phyloP scores from a whole-genome alignment of 2,797 vertebrate species.

The Decapterus maruadsi region DNA sequence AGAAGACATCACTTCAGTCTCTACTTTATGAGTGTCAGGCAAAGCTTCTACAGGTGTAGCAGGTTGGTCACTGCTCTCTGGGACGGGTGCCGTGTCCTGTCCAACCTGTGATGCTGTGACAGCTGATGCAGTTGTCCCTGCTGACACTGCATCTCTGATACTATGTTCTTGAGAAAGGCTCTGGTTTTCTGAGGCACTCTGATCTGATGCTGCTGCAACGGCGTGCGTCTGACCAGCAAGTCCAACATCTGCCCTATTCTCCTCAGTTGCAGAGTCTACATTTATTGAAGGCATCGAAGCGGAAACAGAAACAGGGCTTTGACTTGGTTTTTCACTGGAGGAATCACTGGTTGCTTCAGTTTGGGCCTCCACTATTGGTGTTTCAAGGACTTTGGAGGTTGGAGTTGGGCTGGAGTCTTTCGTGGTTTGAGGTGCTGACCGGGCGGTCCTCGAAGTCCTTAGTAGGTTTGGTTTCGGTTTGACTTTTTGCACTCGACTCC shows the following conservation, averaged over 20 bases:
- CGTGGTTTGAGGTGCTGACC: conserved; percentile 26
- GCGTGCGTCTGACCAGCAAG: background rate
- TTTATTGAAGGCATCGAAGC: background rate
- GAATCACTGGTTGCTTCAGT: background rate
- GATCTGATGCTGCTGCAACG: conserved; percentile 5
- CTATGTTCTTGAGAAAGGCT: conserved; percentile 51
- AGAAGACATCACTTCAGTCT: background rate
- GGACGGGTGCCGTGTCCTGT: background rate
- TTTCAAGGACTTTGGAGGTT: background rate
- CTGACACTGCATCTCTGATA: background rate
- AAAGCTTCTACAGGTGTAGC: conserved; percentile 11
- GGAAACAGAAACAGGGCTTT: background rate
- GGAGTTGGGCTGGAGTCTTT: background rate
- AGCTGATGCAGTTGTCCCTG: background rate
- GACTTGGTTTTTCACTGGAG: background rate
- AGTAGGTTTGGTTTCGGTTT: conserved; percentile 62
- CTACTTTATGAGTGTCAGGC: conserved; percentile 23
- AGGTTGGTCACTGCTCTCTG: background rate
- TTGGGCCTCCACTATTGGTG: background rate
- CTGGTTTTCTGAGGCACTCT: conserved; percentile 14
- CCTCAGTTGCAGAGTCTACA: conserved; percentile 12
- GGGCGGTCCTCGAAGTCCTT: conserved; percentile 40
- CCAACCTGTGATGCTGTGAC: conserved; percentile 3
- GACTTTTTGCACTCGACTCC: conserved; percentile 46
- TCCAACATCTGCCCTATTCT: background rate